Evolutionary conservation across 2,797 vertebrate species (phyloP), one percentile per base, ranked within the genome.

Genomic region (Spea hammondii): DNA sequence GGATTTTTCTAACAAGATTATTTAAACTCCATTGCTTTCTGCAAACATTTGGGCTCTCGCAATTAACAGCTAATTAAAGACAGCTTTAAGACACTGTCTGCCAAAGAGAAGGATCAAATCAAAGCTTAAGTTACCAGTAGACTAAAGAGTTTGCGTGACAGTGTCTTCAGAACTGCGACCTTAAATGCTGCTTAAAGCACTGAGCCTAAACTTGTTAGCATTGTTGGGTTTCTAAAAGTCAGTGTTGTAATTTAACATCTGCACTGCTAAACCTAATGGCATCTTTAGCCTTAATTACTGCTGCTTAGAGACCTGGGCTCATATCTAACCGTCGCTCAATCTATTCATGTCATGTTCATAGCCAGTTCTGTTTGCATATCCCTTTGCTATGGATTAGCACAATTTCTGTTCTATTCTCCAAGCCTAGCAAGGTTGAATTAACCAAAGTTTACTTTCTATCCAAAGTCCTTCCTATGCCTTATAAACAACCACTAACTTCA

Each of bases 141-240:
- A 32, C 59, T 62, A 6, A 10, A 62, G 59, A 4, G n/a, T 32
- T 53, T 62, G n/a, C 32, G 59, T 17, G 5, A 4, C 32, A 17
- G 59, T 62, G 59, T 62, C 55, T 59, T 59, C 59, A 62, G 32
- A 62, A 62, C 59, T 62, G 59, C n/a, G 59, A 62, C 59, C 59
- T 62, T 62, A 62, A 62, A 62, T 12, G n/a, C 59, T 62, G 59
- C 59, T 62, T 44, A 62, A 62, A 62, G 59, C 59, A 62, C 32
- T 62, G 59, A 62, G 32, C 59, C 12, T 62, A 62, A 62, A 62
- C 59, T 17, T 62, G 14, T 17, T 17, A 17, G 59, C 10, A 5
- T 12, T 62, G 14, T 62, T 62, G 12, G 9, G n/a, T 32, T 62
- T 62, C n/a, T 17, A 62, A 62, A 62, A 62, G 59, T 62, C 59